phyloP scores from a whole-genome alignment of 2,797 vertebrate genomes.

The Sandelia bainsii region DNA sequence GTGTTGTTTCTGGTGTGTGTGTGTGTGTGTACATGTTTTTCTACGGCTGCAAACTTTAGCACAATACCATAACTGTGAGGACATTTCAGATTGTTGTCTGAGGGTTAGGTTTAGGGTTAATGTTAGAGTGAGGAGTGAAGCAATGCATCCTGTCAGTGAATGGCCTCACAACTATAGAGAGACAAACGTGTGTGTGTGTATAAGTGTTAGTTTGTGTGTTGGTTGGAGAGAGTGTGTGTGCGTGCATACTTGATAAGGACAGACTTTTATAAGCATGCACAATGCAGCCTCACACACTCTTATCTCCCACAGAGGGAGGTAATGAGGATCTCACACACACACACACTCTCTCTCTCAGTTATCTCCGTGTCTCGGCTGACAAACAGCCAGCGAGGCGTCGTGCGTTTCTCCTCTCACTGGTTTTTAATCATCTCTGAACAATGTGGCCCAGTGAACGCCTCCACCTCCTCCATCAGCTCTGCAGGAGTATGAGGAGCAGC shows the following conservation, averaged over 20 bases:
- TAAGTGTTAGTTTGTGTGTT: conserved; percentile 39
- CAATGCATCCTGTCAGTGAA: no score
- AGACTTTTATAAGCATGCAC: conserved; percentile 80
- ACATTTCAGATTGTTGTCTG: background rate
- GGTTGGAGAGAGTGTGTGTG: conserved; percentile 49
- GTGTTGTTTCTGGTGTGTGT: no score
- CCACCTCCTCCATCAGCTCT: conserved; percentile 46
- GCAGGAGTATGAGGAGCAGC: conserved; percentile 33
- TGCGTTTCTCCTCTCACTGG: conserved; percentile 74
- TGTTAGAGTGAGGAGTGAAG: no score
- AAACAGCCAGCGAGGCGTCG: conserved; percentile 75
- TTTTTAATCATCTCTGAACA: conserved; percentile 82
- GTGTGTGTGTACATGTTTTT: background rate
- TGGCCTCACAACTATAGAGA: background rate
- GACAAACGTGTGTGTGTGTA: conserved; percentile 19
- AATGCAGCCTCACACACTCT: conserved; percentile 77
- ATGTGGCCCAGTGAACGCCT: conserved; percentile 68
- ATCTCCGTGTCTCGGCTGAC: conserved; percentile 78
- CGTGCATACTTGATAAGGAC: conserved; percentile 75
- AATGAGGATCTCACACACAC: conserved; percentile 73
- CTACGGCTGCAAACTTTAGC: conserved; percentile 8
- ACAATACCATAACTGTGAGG: no score
- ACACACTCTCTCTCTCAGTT: conserved; percentile 60
- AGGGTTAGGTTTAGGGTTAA: background rate
- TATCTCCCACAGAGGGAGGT: conserved; percentile 79